Conservation (phyloP, 2,113 vertebrate species). For the Microtus richardsoni region DNA sequence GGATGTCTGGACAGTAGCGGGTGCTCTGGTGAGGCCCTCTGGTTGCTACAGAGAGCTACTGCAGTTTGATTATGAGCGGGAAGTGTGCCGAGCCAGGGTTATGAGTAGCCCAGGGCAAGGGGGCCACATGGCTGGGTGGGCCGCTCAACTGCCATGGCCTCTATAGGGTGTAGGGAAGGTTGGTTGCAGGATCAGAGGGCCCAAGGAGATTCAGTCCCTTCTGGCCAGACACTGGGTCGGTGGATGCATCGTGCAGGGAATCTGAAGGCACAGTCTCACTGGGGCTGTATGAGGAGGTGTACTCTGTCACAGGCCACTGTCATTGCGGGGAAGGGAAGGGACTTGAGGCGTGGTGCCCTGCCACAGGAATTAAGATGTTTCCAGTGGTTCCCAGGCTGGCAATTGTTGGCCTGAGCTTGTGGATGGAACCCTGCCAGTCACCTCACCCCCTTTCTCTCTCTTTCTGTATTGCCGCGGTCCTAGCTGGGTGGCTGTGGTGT, state of each 20-base stretch:
- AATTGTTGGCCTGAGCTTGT: background rate
- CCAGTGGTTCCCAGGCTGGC: background rate
- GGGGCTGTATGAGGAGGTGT: background rate
- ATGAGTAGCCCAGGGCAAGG: background rate
- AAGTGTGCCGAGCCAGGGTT: background rate
- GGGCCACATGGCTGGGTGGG: background rate
- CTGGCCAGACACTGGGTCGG: background rate
- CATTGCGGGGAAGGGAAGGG: background rate
- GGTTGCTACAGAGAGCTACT: background rate
- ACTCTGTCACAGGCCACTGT: background rate
- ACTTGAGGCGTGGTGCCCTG: background rate
- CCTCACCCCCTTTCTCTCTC: background rate
- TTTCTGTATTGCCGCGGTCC: fast-evolving
- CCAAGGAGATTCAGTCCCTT: background rate
- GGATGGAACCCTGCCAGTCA: background rate
- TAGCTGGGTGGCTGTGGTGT: conserved; percentile 91
- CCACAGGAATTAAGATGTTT: background rate
- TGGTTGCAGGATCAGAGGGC: background rate
- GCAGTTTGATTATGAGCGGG: too few species aligned
- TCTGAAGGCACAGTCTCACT: background rate
- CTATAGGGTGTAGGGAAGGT: background rate
- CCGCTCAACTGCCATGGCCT: background rate
- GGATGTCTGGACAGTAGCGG: too few species aligned
- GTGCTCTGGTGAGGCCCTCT: background rate
- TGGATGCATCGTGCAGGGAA: background rate